Evolutionary conservation across 2,797 vertebrate genomes (phyloP).

Genomic region (Meda fulgida): DNA sequence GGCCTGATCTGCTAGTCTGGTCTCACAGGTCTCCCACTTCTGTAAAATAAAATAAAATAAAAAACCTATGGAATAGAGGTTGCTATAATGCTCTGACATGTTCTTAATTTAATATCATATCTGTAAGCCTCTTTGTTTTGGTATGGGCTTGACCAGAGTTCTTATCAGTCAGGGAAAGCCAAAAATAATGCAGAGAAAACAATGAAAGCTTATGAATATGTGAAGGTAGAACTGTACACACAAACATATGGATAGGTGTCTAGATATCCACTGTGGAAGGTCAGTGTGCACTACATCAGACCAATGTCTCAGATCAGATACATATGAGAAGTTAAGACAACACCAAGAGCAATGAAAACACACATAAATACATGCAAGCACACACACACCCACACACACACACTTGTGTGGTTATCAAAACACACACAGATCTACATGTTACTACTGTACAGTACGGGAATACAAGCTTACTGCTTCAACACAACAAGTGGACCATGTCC

Average conservation of each 20-base stretch:
- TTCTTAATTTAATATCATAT: not conserved
- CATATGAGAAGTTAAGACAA: slow-evolving; percentile 13
- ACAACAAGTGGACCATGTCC: no score
- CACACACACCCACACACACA: not conserved
- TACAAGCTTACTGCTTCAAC: not conserved
- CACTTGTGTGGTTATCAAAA: slow-evolving; percentile 2
- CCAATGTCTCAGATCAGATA: not conserved
- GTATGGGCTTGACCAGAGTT: not conserved
- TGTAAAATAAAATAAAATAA: slow-evolving; percentile 58
- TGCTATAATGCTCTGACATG: not conserved
- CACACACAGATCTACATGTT: not conserved
- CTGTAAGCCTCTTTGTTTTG: not conserved
- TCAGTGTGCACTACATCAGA: not conserved
- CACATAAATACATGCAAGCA: not conserved
- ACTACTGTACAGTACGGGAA: not conserved
- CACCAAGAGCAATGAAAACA: not conserved
- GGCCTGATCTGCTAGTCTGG: slow-evolving; percentile 73
- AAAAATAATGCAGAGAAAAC: slow-evolving; percentile 1
- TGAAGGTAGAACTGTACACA: not conserved
- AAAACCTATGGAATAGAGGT: not conserved
- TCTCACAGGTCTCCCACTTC: slow-evolving; percentile 85
- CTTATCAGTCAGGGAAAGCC: not conserved
- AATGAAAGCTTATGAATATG: not conserved
- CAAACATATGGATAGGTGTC: slow-evolving; percentile 7
- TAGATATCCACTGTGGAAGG: slow-evolving; percentile 22